Conservation (phyloP, 2,113 vertebrate genomes). For the Tympanuchus pallidicinctus region DNA sequence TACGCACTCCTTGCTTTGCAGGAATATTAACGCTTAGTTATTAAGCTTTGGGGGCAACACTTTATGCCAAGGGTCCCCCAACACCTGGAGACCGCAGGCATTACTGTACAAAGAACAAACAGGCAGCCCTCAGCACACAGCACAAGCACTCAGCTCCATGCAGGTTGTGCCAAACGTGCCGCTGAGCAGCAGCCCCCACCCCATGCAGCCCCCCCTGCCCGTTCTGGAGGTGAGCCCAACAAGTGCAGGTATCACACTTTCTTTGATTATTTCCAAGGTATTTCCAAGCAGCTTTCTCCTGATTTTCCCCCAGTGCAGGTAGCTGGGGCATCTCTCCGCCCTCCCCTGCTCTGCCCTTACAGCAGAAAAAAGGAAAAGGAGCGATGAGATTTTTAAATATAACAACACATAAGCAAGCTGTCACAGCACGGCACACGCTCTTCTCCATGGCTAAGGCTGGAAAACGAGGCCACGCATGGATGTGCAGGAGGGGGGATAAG, state of each 20-base stretch:
- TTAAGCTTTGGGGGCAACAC: not conserved
- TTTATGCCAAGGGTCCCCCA: not conserved
- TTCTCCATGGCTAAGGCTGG: not conserved
- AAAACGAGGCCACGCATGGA: conserved; percentile 11
- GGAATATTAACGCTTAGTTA: not conserved
- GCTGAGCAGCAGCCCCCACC: not conserved
- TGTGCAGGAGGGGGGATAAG: not conserved
- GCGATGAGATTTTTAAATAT: not conserved
- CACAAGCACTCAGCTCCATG: not conserved
- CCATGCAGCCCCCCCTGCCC: not conserved
- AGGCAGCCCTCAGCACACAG: not conserved
- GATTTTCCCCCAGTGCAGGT: not conserved
- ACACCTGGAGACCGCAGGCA: not conserved
- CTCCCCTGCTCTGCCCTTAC: not conserved
- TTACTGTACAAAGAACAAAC: not conserved
- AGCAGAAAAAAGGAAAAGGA: not conserved
- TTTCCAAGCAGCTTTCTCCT: not conserved
- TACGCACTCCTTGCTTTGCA: not conserved
- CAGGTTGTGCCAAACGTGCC: fast-evolving
- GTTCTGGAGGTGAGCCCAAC: not conserved
- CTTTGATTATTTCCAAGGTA: not conserved
- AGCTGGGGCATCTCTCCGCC: not conserved
- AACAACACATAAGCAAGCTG: conserved; percentile 18
- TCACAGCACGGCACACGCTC: not conserved
- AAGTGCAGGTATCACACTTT: not conserved